phyloP scores from a whole-genome alignment of 2,888 invertebrate genomes.

The Uropetala carovei region DNA sequence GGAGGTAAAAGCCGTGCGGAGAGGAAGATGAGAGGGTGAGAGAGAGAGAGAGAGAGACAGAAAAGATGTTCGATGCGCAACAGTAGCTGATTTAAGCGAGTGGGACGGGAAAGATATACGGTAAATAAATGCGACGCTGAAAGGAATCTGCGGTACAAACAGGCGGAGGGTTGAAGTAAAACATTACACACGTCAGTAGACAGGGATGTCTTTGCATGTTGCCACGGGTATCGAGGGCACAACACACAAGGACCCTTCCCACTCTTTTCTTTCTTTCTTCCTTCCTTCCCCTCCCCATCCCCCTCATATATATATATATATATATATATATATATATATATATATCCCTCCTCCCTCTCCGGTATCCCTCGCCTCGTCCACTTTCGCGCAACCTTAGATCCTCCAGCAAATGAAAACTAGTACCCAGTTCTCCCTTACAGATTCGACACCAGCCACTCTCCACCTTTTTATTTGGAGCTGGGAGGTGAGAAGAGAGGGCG shows the following conservation, averaged over 20 bases:
- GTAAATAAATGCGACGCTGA: slow-evolving; percentile 24
- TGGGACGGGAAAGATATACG: slow-evolving; percentile 7
- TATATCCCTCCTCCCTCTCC: background rate
- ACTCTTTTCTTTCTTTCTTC: background rate
- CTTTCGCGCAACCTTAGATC: background rate
- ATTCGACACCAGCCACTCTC: slow-evolving; percentile 1
- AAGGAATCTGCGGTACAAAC: slow-evolving; percentile 24
- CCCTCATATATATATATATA: too few relatives aligned
- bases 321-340: too few relatives aligned
- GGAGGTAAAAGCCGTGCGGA: background rate
- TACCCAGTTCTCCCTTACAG: background rate
- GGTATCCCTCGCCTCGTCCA: background rate
- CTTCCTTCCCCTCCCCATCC: background rate
- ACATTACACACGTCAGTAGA: slow-evolving; percentile 32
- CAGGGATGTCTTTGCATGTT: slow-evolving; percentile 5
- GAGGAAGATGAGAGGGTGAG: too few relatives aligned
- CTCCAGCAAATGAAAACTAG: slow-evolving; percentile 19
- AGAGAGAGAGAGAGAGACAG: background rate
- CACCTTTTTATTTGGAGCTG: background rate
- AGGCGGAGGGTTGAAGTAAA: background rate
- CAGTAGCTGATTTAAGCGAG: slow-evolving; percentile 1
- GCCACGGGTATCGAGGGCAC: background rate
- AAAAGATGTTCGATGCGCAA: background rate
- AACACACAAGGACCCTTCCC: background rate
- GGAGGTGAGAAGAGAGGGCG: background rate